Conservation (phyloP, 2,797 vertebrate species). For the Varecia variegata region DNA sequence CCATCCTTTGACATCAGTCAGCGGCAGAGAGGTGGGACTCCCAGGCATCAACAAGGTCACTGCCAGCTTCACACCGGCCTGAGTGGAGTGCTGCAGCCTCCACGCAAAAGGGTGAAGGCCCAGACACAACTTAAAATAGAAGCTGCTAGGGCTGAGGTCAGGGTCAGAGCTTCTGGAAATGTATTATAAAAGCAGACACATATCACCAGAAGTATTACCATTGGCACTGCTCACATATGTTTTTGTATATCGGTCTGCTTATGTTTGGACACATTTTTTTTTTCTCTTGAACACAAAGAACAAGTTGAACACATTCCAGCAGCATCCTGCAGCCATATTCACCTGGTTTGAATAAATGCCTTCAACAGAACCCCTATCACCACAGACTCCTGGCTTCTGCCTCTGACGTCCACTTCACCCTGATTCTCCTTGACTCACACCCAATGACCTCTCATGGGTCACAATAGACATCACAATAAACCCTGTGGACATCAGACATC, state of each 20-base stretch:
- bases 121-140: conserved; percentile 33
- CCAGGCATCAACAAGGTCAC: conserved; percentile 2
- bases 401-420: not conserved
- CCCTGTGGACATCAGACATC: not conserved
- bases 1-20: not conserved
- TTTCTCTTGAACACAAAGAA: not conserved
- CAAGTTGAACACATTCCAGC: not conserved
- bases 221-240: not conserved
- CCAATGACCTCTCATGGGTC: not conserved
- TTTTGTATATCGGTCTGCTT: not conserved
- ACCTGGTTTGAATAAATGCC: not conserved
- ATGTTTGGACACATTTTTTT: not conserved
- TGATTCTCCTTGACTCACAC: not conserved
- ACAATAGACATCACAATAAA: not conserved
- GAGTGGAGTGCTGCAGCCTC: not conserved
- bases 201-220: not conserved
- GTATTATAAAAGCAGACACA: conserved; percentile 8
- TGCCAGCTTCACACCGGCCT: not conserved
- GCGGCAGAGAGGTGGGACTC: not conserved
- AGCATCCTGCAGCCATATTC: not conserved
- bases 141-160: conserved; percentile 21
- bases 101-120: not conserved
- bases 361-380: not conserved
- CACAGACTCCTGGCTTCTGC: not conserved
- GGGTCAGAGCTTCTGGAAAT: conserved; percentile 35